A percentile compares a stretch with the other conserved stretches of the same genome.
These are phyloP conservation scores for Peribatodes rhomboidaria DNA, from an alignment of 2,888 invertebrate species.

Conservation along the genomic window DNA sequence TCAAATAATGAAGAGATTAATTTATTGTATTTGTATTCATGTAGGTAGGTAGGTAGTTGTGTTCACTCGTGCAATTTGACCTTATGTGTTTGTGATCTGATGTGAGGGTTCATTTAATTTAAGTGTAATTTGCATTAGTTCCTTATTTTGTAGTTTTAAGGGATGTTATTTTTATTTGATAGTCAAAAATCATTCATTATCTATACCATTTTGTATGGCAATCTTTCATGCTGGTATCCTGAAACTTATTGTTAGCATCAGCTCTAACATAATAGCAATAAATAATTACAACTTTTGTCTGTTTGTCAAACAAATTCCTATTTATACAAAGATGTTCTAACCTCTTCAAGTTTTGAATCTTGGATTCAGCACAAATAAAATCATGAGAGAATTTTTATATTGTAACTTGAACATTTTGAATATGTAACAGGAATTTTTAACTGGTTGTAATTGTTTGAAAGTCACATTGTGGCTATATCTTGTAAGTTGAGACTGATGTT, in stretches of 20 bases:
- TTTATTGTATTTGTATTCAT: slow-evolving; percentile 78
- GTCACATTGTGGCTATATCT: slow-evolving; percentile 69
- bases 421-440: slow-evolving; percentile 68
- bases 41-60: slow-evolving; percentile 72
- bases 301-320: slow-evolving; percentile 59
- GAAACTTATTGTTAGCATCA: slow-evolving; percentile 80
- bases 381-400: slow-evolving; percentile 71
- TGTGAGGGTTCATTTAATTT: slow-evolving; percentile 79
- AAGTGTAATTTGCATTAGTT: slow-evolving; percentile 82
- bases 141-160: slow-evolving; percentile 82
- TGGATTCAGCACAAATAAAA: slow-evolving; percentile 66
- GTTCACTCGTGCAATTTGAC: slow-evolving; percentile 81
- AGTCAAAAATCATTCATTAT: slow-evolving; percentile 58
- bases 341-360: slow-evolving; percentile 43
- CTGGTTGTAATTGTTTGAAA: slow-evolving; percentile 63
- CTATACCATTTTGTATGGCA: slow-evolving; percentile 53
- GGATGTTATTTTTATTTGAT: slow-evolving; percentile 67
- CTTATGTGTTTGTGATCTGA: slow-evolving; percentile 84
- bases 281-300: slow-evolving; percentile 55
- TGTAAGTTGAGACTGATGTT: slow-evolving; percentile 79
- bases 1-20: slow-evolving; percentile 80
- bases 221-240: slow-evolving; percentile 53
- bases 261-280: slow-evolving; percentile 71
- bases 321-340: slow-evolving; percentile 49
- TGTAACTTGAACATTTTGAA: slow-evolving; percentile 56